Evolutionary conservation across 2,797 vertebrate species (phyloP).

Genomic region (Amblyraja radiata): DNA sequence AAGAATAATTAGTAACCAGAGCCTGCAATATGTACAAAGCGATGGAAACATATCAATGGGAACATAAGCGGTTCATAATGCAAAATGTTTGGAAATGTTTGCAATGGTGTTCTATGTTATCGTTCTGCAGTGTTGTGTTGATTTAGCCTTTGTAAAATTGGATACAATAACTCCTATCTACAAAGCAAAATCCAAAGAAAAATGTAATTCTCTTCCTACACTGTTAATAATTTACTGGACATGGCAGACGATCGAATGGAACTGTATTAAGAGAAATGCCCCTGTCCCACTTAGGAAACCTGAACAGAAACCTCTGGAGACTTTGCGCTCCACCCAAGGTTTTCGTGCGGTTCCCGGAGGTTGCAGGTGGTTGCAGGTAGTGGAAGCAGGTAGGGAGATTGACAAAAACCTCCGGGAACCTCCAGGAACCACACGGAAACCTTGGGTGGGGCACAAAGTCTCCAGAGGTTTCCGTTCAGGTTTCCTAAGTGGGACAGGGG

Average conservation of each 20-base stretch:
- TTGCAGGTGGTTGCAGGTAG: too few species aligned
- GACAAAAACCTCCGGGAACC: too few species aligned
- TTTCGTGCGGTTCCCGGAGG: too few species aligned
- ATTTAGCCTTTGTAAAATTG: background rate
- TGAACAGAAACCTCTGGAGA: too few species aligned
- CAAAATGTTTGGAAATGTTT: background rate
- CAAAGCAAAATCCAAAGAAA: background rate
- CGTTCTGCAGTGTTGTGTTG: background rate
- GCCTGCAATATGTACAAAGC: background rate
- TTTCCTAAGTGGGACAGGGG: too few species aligned
- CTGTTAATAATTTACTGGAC: constrained; percentile 5
- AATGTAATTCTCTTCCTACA: background rate
- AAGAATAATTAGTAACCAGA: background rate
- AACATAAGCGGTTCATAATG: background rate
- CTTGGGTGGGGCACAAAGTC: too few species aligned
- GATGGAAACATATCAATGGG: background rate
- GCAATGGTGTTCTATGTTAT: background rate
- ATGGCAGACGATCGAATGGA: background rate
- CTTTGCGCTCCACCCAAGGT: too few species aligned
- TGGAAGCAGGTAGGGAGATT: too few species aligned
- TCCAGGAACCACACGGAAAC: too few species aligned
- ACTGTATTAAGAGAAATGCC: too few species aligned
- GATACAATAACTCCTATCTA: background rate
- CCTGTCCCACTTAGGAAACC: too few species aligned
- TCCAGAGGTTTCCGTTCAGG: too few species aligned